phyloP scores from a whole-genome alignment of 2,113 vertebrate genomes.

The Toxostoma redivivum region DNA sequence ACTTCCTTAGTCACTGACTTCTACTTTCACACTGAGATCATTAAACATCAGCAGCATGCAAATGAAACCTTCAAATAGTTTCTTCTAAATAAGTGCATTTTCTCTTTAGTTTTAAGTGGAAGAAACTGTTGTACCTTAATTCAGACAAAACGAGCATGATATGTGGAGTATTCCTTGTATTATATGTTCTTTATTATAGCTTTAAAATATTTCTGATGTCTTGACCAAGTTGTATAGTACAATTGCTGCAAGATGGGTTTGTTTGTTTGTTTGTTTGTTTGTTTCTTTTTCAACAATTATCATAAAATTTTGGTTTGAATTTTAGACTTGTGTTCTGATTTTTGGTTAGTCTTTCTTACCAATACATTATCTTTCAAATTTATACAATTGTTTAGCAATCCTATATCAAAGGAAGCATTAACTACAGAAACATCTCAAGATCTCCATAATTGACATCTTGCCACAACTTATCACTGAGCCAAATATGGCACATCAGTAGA shows the following conservation, averaged over 20 bases:
- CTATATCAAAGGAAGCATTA: not conserved
- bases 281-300: not conserved
- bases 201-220: not conserved
- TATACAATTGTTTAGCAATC: not conserved
- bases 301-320: not conserved
- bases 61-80: not conserved
- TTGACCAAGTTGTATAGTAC: not conserved
- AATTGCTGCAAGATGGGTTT: rapidly evolving
- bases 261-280: no score
- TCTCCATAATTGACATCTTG: not conserved
- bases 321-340: not conserved
- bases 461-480: not conserved
- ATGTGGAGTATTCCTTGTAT: not conserved
- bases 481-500: not conserved
- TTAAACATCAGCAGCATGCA: not conserved
- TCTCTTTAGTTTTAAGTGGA: not conserved
- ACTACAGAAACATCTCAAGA: not conserved
- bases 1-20: not conserved
- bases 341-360: not conserved
- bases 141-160: not conserved
- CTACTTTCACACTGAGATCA: not conserved
- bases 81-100: not conserved
- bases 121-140: not conserved
- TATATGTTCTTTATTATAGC: not conserved
- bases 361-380: not conserved